These are phyloP conservation scores for Trichonephila clavata DNA, from an alignment of 1,140 invertebrate genomes.

Conservation along the genomic window DNA sequence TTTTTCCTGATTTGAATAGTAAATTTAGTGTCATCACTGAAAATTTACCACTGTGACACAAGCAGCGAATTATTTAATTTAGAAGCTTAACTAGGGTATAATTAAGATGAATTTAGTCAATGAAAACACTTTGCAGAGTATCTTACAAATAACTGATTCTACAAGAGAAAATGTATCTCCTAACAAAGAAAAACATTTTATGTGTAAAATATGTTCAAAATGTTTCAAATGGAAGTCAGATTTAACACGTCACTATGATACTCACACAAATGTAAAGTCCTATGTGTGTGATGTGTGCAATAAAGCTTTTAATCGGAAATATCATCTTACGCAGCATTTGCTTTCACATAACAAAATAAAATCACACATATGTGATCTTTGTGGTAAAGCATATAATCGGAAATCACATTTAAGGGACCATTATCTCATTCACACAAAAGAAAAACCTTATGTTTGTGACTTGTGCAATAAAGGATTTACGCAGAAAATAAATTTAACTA, in stretches of 20 bases:
- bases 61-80: no score
- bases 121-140: no score
- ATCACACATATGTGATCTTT: conserved; percentile 89
- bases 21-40: no score
- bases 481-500: not conserved
- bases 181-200: not conserved
- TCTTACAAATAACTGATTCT: no score
- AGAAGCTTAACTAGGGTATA: no score
- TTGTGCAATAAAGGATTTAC: not conserved
- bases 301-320: not conserved
- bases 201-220: not conserved
- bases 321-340: conserved; percentile 4
- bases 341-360: conserved; percentile 84
- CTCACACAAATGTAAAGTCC: conserved; percentile 77
- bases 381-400: conserved; percentile 84
- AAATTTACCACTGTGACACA: no score
- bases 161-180: no score
- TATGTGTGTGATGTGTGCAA: conserved; percentile 80
- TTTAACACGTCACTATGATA: not conserved
- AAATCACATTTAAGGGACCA: conserved; percentile 83
- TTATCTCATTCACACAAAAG: conserved; percentile 83
- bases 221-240: not conserved
- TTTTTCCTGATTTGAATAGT: no score
- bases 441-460: conserved; percentile 84
- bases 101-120: no score